phyloP scores from a whole-genome alignment of 2,888 invertebrate genomes.

The Eustalomyia histrio region DNA sequence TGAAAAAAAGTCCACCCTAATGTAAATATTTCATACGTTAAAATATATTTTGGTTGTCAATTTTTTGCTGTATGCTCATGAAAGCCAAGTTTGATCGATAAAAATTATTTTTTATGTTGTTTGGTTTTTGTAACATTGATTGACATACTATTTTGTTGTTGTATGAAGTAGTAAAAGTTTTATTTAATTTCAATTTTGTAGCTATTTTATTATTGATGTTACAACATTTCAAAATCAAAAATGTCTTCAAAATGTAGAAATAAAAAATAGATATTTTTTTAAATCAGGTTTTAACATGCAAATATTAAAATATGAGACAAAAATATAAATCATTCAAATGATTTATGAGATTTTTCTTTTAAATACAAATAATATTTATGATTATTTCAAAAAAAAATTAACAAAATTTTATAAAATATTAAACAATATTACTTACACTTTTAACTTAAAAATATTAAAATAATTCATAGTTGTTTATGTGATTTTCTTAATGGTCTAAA shows the following conservation, averaged over 20 bases:
- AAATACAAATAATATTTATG: too few relatives aligned
- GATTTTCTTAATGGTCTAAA: background rate
- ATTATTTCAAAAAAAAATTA: too few relatives aligned
- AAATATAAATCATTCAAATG: conserved; percentile 25
- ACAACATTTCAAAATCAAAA: conserved; percentile 23
- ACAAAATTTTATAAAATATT: too few relatives aligned
- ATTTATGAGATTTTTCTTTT: background rate
- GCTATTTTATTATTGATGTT: conserved; percentile 18
- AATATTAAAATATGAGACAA: conserved; percentile 31
- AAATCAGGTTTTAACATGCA: conserved; percentile 49
- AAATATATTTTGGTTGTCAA: background rate
- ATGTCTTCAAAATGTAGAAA: background rate
- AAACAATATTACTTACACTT: too few relatives aligned
- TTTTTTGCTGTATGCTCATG: background rate
- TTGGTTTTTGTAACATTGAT: conserved; percentile 46
- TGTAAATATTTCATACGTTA: background rate
- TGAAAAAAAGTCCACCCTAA: too few relatives aligned
- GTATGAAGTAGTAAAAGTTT: conserved; percentile 43
- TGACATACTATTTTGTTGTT: conserved; percentile 21
- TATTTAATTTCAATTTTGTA: conserved; percentile 5
- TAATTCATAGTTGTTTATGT: background rate
- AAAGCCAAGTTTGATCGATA: conserved; percentile 36
- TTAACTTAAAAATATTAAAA: too few relatives aligned
- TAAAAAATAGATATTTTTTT: conserved; percentile 12
- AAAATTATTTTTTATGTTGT: background rate